These are phyloP conservation scores for Melanargia galathea DNA, from an alignment of 2,888 invertebrate genomes.

Conservation along the genomic window DNA sequence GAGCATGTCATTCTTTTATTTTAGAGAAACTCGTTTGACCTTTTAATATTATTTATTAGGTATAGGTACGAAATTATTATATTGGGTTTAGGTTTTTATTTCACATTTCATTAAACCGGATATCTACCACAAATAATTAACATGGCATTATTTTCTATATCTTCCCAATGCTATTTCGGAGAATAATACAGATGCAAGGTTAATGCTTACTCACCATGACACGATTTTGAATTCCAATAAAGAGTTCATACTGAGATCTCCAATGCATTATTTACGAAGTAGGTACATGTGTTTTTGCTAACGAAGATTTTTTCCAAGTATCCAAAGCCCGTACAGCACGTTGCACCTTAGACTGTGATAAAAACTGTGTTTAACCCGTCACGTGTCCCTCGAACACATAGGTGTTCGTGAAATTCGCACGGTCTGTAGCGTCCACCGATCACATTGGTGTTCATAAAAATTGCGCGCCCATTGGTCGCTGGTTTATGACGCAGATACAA, in stretches of 20 bases:
- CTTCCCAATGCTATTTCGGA: slow-evolving; percentile 34
- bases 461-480: too few species aligned
- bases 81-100: background rate
- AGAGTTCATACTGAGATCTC: background rate
- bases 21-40: background rate
- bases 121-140: slow-evolving; percentile 14
- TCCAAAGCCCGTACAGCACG: background rate
- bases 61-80: background rate
- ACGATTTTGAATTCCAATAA: slow-evolving; percentile 34
- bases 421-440: too few species aligned
- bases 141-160: slow-evolving; percentile 29
- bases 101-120: background rate
- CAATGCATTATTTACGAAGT: background rate
- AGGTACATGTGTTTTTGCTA: too few species aligned
- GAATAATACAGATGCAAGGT: slow-evolving; percentile 36
- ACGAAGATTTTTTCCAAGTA: slow-evolving; percentile 1
- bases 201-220: slow-evolving; percentile 32
- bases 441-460: too few species aligned
- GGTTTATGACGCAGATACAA: too few species aligned
- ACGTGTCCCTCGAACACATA: too few species aligned
- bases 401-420: too few species aligned
- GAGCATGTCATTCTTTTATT: background rate
- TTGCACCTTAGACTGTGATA: background rate
- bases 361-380: background rate
- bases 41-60: background rate